phyloP scores from a whole-genome alignment of 2,797 vertebrate genomes.

The Hozukius guyotensis region DNA sequence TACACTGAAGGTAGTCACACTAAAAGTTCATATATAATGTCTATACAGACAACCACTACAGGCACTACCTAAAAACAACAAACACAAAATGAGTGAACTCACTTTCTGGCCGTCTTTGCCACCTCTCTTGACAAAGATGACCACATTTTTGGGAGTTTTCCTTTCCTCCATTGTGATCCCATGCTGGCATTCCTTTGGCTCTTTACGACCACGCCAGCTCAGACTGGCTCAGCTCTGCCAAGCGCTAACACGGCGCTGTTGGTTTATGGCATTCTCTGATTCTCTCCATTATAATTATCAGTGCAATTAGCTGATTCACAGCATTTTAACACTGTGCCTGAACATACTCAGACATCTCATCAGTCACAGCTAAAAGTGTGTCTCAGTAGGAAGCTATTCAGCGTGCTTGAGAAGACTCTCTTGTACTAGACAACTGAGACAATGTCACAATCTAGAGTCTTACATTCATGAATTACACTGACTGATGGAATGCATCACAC shows the following conservation, averaged over 20 bases:
- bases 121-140: constrained; percentile 20
- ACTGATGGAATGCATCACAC: constrained; percentile 22
- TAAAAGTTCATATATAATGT: background rate
- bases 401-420: background rate
- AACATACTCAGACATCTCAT: constrained; percentile 53
- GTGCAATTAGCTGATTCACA: constrained; percentile 73
- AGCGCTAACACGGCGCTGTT: constrained; percentile 55
- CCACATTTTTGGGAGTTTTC: constrained; percentile 38
- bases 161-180: constrained; percentile 36
- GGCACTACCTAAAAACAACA: background rate
- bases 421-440: background rate
- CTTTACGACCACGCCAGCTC: constrained; percentile 70
- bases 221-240: constrained; percentile 60
- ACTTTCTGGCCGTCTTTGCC: background rate
- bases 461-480: constrained; percentile 7
- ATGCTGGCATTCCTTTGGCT: constrained; percentile 56
- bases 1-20: background rate
- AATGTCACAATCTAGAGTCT: constrained; percentile 1
- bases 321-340: constrained; percentile 45
- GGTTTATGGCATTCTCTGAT: constrained; percentile 70
- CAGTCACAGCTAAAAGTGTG: constrained; percentile 36
- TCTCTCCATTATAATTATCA: constrained; percentile 66
- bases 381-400: constrained; percentile 13
- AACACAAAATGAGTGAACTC: background rate
- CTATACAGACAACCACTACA: background rate